Evolutionary conservation across 2,888 invertebrate species (phyloP).

Genomic region (Acanthoscelides obtectus): DNA sequence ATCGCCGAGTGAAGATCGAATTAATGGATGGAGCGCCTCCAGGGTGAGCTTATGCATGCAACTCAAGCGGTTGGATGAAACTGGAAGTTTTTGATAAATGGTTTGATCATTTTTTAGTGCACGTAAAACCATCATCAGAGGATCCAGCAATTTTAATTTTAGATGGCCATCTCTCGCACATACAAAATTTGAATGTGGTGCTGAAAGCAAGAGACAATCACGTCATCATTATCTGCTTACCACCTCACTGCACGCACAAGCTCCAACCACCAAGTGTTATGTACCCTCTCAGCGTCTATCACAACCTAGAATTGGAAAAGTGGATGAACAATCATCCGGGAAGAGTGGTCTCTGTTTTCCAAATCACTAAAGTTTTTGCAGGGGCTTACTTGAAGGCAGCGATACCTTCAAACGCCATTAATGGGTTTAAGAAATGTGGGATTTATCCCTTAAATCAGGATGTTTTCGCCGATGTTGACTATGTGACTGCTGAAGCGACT

Average conservation of each 20-base stretch:
- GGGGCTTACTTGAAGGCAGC: not conserved
- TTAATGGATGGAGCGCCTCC: not conserved
- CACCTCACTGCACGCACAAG: not conserved
- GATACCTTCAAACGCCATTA: not conserved
- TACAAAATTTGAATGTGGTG: not conserved
- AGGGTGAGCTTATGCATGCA: not conserved
- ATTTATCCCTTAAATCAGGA: not conserved
- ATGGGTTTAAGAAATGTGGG: not conserved
- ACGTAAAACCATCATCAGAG: not conserved
- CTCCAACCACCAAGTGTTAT: not conserved
- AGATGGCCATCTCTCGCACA: not conserved
- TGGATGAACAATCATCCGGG: not conserved
- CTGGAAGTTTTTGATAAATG: not conserved
- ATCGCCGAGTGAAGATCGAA: not conserved
- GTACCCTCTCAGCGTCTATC: not conserved
- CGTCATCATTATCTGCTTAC: no score
- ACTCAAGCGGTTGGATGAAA: not conserved
- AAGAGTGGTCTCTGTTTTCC: not conserved
- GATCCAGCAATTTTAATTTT: not conserved
- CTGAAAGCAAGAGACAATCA: no score
- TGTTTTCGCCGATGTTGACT: not conserved
- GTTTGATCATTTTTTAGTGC: not conserved
- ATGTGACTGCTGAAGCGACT: not conserved
- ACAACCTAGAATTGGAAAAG: not conserved
- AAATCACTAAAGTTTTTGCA: constrained; percentile 1